These are phyloP conservation scores for Limnephilus marmoratus DNA, from an alignment of 2,888 invertebrate species.

Conservation along the genomic window DNA sequence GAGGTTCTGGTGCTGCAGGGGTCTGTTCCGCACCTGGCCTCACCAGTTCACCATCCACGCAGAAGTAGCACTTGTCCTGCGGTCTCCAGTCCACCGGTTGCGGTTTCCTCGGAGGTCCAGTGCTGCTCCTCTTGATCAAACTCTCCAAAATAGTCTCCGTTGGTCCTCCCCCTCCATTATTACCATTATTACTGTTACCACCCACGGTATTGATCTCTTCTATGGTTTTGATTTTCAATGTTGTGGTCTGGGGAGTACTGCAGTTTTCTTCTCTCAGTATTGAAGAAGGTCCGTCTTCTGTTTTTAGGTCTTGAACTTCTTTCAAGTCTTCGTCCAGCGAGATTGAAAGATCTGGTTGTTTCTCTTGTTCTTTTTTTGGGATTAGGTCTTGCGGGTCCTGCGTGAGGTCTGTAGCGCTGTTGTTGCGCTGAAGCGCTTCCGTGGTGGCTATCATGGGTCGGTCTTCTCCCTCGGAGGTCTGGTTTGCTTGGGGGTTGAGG, in stretches of 20 bases:
- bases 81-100: conserved; percentile 87
- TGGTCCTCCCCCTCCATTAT: conserved; percentile 68
- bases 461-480: conserved; percentile 70
- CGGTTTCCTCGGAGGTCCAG: conserved; percentile 68
- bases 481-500: conserved; percentile 68
- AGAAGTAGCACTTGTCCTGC: conserved; percentile 90
- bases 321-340: conserved; percentile 66
- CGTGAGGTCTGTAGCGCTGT: conserved; percentile 70
- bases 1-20: conserved; percentile 74
- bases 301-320: conserved; percentile 66
- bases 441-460: conserved; percentile 72
- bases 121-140: conserved; percentile 73
- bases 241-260: conserved; percentile 64
- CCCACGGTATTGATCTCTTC: conserved; percentile 75
- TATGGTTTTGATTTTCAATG: conserved; percentile 76
- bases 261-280: conserved; percentile 49
- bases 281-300: conserved; percentile 30
- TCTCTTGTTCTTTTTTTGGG: conserved; percentile 57
- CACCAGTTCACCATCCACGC: conserved; percentile 84
- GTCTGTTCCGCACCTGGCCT: conserved; percentile 71
- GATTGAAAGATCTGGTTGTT: conserved; percentile 59
- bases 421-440: conserved; percentile 71
- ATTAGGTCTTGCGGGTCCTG: conserved; percentile 65
- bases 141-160: conserved; percentile 78
- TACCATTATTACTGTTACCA: conserved; percentile 65